These are phyloP conservation scores for Nemapogon koenigi DNA, from an alignment of 2,888 invertebrate species.

Conservation along the genomic window DNA sequence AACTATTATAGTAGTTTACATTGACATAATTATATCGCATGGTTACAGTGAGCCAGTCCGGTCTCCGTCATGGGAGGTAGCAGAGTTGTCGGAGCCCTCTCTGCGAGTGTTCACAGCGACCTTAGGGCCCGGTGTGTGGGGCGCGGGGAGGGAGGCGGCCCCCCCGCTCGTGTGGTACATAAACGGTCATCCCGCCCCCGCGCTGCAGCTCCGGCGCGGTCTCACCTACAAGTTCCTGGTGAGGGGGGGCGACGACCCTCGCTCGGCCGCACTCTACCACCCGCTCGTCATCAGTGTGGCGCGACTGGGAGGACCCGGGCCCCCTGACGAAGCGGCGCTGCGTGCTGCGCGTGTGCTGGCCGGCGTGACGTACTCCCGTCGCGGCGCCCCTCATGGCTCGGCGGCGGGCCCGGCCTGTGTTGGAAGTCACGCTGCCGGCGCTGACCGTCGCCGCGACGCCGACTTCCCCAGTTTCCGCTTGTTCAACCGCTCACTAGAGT, in stretches of 20 bases:
- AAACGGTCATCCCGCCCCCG: slow-evolving; percentile 87
- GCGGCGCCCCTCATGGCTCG: slow-evolving; percentile 80
- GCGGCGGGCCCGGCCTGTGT: slow-evolving; percentile 85
- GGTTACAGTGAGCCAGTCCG: slow-evolving; percentile 12
- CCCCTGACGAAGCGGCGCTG: slow-evolving; percentile 73
- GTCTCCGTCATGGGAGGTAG: slow-evolving; percentile 63
- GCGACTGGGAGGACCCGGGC: slow-evolving; percentile 81
- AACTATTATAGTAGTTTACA: no score
- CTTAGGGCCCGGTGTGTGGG: slow-evolving; percentile 83
- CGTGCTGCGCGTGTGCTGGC: slow-evolving; percentile 75
- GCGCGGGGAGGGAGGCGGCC: slow-evolving; percentile 83
- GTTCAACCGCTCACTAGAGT: slow-evolving; percentile 79
- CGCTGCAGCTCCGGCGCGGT: slow-evolving; percentile 85
- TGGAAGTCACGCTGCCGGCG: slow-evolving; percentile 67
- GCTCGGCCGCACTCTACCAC: slow-evolving; percentile 84
- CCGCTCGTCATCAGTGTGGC: slow-evolving; percentile 89
- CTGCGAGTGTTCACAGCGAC: slow-evolving; percentile 81
- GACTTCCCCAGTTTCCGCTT: slow-evolving; percentile 81
- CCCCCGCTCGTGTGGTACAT: slow-evolving; percentile 89
- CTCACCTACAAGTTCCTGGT: slow-evolving; percentile 77
- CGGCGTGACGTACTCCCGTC: slow-evolving; percentile 81
- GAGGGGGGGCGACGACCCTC: slow-evolving; percentile 87
- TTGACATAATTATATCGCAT: no score
- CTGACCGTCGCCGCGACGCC: slow-evolving; percentile 80
- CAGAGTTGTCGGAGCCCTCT: slow-evolving; percentile 71